Conservation (phyloP, 2,888 invertebrate species). For the Drosophila birchii region DNA sequence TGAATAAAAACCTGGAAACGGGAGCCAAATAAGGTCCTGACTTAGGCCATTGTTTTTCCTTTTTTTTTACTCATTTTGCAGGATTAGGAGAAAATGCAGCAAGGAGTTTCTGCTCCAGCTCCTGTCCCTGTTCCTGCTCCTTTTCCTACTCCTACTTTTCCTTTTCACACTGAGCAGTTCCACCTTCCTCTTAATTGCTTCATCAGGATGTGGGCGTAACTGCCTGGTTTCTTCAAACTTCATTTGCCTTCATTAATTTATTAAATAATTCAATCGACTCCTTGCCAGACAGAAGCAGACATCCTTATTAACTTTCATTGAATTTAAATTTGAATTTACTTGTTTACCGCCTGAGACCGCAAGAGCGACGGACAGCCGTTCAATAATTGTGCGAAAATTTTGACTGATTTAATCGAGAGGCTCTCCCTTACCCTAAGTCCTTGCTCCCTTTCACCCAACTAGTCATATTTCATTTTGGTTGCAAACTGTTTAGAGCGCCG, state of each 20-base stretch:
- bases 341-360: constrained; percentile 17
- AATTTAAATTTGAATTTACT: constrained; percentile 69
- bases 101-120: no score
- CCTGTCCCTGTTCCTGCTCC: not conserved
- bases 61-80: no score
- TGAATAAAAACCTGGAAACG: not conserved
- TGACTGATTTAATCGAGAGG: constrained; percentile 24
- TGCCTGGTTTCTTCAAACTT: constrained; percentile 21
- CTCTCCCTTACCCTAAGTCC: not conserved
- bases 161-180: no score
- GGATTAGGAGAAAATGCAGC: not conserved
- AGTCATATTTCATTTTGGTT: not conserved
- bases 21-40: not conserved
- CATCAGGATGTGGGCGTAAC: constrained; percentile 46
- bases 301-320: constrained; percentile 77
- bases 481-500: constrained; percentile 16
- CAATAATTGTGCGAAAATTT: constrained; percentile 1
- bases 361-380: constrained; percentile 10
- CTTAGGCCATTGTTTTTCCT: not conserved
- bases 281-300: constrained; percentile 38
- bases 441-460: not conserved
- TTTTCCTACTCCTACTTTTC: not conserved
- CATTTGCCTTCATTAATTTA: constrained; percentile 72
- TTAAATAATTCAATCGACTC: constrained; percentile 71
- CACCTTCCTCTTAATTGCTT: constrained; percentile 20